These are phyloP conservation scores for Vesta saturnalis DNA, from an alignment of 2,888 invertebrate species.

Conservation along the genomic window DNA sequence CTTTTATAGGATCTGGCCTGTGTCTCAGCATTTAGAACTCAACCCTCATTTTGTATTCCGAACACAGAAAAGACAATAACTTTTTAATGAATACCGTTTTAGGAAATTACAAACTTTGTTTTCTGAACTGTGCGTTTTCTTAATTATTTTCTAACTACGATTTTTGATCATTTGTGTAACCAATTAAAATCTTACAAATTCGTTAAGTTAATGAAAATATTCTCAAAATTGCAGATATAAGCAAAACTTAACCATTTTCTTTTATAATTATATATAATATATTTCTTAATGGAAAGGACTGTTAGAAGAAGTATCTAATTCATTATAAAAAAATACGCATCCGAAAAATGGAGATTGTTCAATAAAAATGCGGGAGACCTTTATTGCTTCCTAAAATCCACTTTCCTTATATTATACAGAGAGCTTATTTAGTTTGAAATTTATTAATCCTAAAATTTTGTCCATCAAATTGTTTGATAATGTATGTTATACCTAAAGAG, in stretches of 20 bases:
- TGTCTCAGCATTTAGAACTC: slow-evolving; percentile 24
- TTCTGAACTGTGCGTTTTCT: slow-evolving; percentile 21
- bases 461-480: too few relatives aligned
- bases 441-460: too few relatives aligned
- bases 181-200: slow-evolving; percentile 17
- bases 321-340: too few relatives aligned
- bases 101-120: slow-evolving; percentile 26
- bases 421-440: too few relatives aligned
- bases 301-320: too few relatives aligned
- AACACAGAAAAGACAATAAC: slow-evolving; percentile 29
- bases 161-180: slow-evolving; percentile 18
- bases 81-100: slow-evolving; percentile 27
- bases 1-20: slow-evolving; percentile 15
- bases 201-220: neutral
- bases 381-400: too few relatives aligned
- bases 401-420: too few relatives aligned
- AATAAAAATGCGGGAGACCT: too few relatives aligned
- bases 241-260: neutral
- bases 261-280: too few relatives aligned
- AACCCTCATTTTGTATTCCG: slow-evolving; percentile 23
- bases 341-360: too few relatives aligned
- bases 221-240: neutral
- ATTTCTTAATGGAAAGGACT: too few relatives aligned
- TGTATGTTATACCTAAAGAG: too few relatives aligned
- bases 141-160: slow-evolving; percentile 23